Percentiles rank a stretch among this genome's conserved stretches.
These are phyloP conservation scores for Trinorchestia longiramus DNA, from an alignment of 1,140 invertebrate genomes.

Conservation along the genomic window DNA sequence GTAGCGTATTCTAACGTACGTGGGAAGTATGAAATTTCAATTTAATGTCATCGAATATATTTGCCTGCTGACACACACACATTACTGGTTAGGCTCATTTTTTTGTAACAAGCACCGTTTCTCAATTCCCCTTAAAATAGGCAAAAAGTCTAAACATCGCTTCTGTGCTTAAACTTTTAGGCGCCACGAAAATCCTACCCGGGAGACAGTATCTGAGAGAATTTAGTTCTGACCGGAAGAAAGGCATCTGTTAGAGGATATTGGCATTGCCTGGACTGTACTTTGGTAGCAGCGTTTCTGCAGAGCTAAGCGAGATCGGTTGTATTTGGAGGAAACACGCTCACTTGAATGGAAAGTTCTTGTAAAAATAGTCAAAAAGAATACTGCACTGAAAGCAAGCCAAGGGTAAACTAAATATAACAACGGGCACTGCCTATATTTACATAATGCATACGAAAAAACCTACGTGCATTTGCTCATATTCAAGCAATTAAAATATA, in stretches of 20 bases:
- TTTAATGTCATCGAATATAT: neutral
- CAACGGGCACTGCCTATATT: no score
- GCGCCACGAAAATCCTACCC: neutral
- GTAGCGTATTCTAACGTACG: neutral
- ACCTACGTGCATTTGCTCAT: no score
- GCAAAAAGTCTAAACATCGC: neutral
- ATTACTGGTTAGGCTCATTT: neutral
- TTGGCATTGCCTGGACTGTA: neutral
- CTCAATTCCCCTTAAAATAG: neutral
- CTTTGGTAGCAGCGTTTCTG: neutral
- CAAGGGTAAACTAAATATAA: no score
- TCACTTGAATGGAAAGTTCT: neutral
- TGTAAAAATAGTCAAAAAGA: neutral
- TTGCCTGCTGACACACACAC: neutral
- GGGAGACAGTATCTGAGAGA: neutral
- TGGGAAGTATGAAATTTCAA: neutral
- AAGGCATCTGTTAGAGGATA: neutral
- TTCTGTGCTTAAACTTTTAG: neutral
- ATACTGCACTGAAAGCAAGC: neutral
- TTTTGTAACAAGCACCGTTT: neutral
- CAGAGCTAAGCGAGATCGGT: neutral
- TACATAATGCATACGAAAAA: no score
- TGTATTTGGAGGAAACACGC: neutral
- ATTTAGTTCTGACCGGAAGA: neutral
- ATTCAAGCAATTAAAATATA: no score